phyloP scores from a whole-genome alignment of 2,888 invertebrate species.

The Lacanobia oleracea region DNA sequence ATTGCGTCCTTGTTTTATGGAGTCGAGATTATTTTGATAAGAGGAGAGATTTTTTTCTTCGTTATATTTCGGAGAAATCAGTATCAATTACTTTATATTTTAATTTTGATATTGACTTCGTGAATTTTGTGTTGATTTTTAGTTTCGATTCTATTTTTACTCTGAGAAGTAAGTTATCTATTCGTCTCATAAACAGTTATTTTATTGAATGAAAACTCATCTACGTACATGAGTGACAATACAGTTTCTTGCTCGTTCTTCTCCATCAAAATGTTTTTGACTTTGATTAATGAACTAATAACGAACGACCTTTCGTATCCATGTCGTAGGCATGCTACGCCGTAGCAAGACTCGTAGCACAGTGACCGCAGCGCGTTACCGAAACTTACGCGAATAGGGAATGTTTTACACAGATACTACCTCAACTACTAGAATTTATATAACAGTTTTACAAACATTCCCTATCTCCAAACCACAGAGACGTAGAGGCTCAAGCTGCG shows the following conservation, averaged over 20 bases:
- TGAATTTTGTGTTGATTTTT: not conserved
- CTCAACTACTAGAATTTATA: not conserved
- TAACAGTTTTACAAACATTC: constrained; percentile 9
- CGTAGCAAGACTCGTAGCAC: constrained; percentile 43
- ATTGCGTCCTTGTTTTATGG: constrained; percentile 39
- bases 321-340: constrained; percentile 43
- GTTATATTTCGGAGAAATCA: not conserved
- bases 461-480: constrained; percentile 10
- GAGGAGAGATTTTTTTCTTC: not conserved
- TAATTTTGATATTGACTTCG: not conserved
- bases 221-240: too few species aligned
- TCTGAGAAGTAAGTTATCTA: too few species aligned
- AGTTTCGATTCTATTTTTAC: too few species aligned
- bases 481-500: constrained; percentile 16
- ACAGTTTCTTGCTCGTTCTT: too few species aligned
- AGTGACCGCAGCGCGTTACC: too few species aligned
- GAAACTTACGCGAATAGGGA: too few species aligned
- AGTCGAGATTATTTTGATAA: constrained; percentile 30
- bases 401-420: too few species aligned
- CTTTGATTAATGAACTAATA: too few species aligned
- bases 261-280: too few species aligned
- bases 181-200: not conserved
- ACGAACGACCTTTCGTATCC: not conserved
- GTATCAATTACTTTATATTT: too few species aligned
- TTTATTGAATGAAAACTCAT: too few species aligned